These are phyloP conservation scores for Pempheris klunzingeri DNA, from an alignment of 2,797 vertebrate genomes.

Conservation along the genomic window DNA sequence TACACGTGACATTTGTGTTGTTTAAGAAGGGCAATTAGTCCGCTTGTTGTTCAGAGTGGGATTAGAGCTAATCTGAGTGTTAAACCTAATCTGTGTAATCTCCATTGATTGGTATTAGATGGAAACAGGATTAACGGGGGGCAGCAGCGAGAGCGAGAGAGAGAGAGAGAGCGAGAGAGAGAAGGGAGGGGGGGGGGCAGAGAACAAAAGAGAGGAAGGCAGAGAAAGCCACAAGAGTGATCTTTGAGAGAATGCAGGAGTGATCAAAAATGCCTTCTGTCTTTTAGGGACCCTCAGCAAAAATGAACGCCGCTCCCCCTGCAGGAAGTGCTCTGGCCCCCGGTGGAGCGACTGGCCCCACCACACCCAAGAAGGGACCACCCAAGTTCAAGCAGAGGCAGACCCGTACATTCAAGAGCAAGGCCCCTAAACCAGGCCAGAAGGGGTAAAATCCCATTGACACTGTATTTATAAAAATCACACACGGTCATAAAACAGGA, in stretches of 20 bases:
- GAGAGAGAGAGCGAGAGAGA: no score
- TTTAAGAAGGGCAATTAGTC: conserved; percentile 65
- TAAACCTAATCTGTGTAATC: conserved; percentile 73
- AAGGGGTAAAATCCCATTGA: conserved; percentile 79
- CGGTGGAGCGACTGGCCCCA: conserved; percentile 70
- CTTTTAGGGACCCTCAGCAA: conserved; percentile 50
- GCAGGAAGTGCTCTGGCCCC: conserved; percentile 85
- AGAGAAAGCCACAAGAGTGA: neutral
- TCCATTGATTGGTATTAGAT: conserved; percentile 59
- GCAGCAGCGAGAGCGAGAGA: neutral
- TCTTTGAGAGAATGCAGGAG: neutral
- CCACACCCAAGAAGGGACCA: conserved; percentile 88
- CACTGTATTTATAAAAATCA: neutral
- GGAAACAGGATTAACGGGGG: conserved; percentile 66
- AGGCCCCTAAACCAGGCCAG: conserved; percentile 88
- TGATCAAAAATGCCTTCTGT: neutral
- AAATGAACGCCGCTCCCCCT: conserved; percentile 82
- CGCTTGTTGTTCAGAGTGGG: conserved; percentile 50
- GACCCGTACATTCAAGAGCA: conserved; percentile 89
- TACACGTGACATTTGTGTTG: conserved; percentile 14
- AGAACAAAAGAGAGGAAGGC: neutral
- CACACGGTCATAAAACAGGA: neutral
- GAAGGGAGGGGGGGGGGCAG: neutral
- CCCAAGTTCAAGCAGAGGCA: conserved; percentile 90
- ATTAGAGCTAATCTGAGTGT: conserved; percentile 77